These are phyloP conservation scores for Excalfactoria chinensis DNA, from an alignment of 2,113 vertebrate genomes.

Conservation along the genomic window DNA sequence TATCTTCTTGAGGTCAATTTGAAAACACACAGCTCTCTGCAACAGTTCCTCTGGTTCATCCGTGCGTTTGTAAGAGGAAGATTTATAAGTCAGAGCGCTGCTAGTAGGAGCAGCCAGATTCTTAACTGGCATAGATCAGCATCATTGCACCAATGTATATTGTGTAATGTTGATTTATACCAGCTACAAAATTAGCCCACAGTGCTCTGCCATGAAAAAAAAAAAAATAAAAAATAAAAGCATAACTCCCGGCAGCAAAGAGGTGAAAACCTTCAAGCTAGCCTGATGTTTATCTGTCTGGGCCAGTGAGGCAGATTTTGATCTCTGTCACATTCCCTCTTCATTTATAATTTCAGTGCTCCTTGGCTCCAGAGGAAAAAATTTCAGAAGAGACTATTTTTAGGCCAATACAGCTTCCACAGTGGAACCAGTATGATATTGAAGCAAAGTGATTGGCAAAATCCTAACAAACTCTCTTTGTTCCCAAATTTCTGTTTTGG, in stretches of 20 bases:
- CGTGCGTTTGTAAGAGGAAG: neutral
- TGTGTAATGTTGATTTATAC: conserved; percentile 61
- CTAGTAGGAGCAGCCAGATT: conserved; percentile 54
- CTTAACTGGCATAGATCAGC: conserved; percentile 61
- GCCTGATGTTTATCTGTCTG: conserved; percentile 58
- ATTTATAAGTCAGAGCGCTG: neutral
- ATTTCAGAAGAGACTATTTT: neutral
- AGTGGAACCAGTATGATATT: neutral
- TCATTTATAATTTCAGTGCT: neutral
- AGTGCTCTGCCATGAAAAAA: conserved; percentile 36
- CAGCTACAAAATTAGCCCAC: conserved; percentile 60
- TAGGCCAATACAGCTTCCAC: neutral
- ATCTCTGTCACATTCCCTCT: conserved; percentile 24
- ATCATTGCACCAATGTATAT: neutral
- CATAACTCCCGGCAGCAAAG: conserved; percentile 56
- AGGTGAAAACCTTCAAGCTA: conserved; percentile 51
- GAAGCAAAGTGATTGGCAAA: conserved; percentile 6
- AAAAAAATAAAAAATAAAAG: neutral
- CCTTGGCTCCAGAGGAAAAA: conserved; percentile 14
- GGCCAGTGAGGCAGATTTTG: conserved; percentile 31
- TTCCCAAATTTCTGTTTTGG: neutral
- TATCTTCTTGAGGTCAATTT: neutral
- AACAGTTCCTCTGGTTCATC: conserved; percentile 2
- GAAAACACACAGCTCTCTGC: neutral
- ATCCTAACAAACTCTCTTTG: neutral